These are phyloP conservation scores for Musca vetustissima DNA, from an alignment of 1,140 invertebrate species.

Conservation along the genomic window DNA sequence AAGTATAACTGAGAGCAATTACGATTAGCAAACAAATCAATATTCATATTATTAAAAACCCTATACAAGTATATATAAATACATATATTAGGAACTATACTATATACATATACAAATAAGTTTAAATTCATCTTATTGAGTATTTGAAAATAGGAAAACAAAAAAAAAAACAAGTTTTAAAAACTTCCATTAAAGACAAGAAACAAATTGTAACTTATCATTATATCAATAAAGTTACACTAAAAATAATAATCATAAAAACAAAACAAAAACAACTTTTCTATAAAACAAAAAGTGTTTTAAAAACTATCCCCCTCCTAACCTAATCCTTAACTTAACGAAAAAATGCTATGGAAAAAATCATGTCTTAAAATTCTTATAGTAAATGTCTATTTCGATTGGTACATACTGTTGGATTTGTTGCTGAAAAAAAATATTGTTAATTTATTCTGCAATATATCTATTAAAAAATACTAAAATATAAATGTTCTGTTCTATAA, in stretches of 20 bases:
- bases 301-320: too few species aligned
- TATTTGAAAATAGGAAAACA: neutral
- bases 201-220: conserved; percentile 10
- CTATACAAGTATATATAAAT: neutral
- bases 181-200: conserved; percentile 5
- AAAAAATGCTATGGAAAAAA: neutral
- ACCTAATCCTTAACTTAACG: neutral
- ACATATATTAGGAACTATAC: neutral
- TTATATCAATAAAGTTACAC: neutral
- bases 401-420: conserved; percentile 20
- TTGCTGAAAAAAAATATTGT: conserved; percentile 16
- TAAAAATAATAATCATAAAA: neutral
- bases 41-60: neutral
- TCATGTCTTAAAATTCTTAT: neutral
- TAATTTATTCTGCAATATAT: too few species aligned
- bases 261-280: neutral
- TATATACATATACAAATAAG: neutral
- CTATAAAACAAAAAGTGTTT: neutral
- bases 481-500: too few species aligned
- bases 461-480: too few species aligned
- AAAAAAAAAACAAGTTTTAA: neutral
- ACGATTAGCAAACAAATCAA: neutral
- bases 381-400: conserved; percentile 12
- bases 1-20: conserved; percentile 21
- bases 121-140: too few species aligned